Evolutionary conservation across 92 coral and sea anemone genomes (phyloP).

Genomic region (Epizoanthus fatuus): DNA sequence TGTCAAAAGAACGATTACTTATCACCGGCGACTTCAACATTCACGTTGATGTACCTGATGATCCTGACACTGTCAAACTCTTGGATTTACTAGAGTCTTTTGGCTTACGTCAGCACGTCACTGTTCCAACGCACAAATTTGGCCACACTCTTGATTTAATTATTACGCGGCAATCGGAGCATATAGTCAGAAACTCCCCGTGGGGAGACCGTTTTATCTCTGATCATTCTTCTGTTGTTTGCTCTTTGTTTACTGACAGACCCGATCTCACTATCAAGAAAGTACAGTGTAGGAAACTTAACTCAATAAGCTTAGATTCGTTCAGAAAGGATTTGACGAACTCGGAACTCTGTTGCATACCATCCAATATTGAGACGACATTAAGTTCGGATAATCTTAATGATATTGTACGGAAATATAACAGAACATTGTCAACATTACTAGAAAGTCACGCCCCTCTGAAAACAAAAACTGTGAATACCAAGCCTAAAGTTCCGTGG

Average conservation of each 20-base stretch:
- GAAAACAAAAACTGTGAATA: slow-evolving; percentile 5
- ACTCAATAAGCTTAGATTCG: slow-evolving; percentile 8
- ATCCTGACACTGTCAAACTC: slow-evolving; percentile 1
- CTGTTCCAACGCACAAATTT: slow-evolving; percentile 19
- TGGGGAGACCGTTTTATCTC: slow-evolving; percentile 2
- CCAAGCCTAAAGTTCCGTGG: background rate
- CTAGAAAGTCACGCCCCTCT: background rate
- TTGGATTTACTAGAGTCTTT: background rate
- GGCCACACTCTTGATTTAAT: slow-evolving; percentile 15
- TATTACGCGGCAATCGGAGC: slow-evolving; percentile 6
- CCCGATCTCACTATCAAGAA: slow-evolving; percentile 20
- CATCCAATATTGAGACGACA: background rate
- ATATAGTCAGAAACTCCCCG: background rate
- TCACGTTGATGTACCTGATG: background rate
- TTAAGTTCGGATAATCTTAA: too few species aligned
- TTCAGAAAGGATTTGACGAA: slow-evolving; percentile 12
- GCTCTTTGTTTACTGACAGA: background rate
- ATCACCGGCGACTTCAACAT: background rate
- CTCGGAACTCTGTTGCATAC: slow-evolving; percentile 12
- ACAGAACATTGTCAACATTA: background rate
- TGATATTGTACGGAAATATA: background rate
- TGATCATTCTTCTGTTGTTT: background rate
- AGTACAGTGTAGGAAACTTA: slow-evolving; percentile 1
- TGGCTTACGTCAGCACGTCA: slow-evolving; percentile 16
- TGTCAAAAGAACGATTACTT: background rate